These are phyloP conservation scores for Rhipidura dahli DNA, from an alignment of 2,113 vertebrate species.

Conservation along the genomic window DNA sequence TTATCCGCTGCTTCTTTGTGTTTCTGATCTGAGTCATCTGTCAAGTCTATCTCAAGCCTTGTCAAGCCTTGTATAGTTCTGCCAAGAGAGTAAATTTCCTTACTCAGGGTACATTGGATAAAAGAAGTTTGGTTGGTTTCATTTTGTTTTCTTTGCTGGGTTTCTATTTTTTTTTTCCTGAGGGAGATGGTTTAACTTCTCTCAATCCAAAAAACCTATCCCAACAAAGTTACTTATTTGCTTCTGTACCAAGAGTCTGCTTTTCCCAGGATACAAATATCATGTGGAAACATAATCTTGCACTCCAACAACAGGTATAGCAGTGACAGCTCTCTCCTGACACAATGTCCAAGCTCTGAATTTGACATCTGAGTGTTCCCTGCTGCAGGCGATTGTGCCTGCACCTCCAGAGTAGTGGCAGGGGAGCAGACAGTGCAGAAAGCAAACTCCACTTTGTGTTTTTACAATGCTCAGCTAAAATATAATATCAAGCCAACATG, in stretches of 20 bases:
- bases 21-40: conserved; percentile 1
- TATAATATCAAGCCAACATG: neutral
- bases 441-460: neutral
- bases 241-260: neutral
- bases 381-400: neutral
- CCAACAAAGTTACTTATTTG: neutral
- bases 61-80: neutral
- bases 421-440: neutral
- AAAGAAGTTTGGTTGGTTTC: neutral
- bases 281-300: neutral
- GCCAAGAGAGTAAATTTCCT: neutral
- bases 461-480: neutral
- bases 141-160: neutral
- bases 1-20: neutral
- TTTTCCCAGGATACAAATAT: neutral
- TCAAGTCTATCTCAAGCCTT: neutral
- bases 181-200: neutral
- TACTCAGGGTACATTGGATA: neutral
- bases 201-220: neutral
- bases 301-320: neutral
- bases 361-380: neutral
- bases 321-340: neutral
- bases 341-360: neutral
- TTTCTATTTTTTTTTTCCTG: neutral
- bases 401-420: neutral